Conservation (phyloP, 1,140 invertebrate genomes). For the Lepidurus apus region DNA sequence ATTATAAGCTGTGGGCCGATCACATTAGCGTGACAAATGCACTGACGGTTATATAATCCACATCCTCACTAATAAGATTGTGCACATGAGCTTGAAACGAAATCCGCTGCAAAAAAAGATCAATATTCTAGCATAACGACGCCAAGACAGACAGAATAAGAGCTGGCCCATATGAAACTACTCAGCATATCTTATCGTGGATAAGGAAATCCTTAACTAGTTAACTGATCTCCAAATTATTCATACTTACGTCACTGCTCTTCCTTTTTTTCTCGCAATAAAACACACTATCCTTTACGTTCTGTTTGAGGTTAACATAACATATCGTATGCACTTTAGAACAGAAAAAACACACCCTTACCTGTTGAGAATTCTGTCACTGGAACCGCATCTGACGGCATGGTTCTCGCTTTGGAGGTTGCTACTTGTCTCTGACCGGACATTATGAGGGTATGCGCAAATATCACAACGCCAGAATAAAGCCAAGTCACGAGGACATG, state of each 20-base stretch:
- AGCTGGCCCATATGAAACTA: not conserved
- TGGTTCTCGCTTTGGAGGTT: not conserved
- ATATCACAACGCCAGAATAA: not conserved
- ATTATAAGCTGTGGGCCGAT: not conserved
- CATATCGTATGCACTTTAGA: no score
- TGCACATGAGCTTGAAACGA: not conserved
- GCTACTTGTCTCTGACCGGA: not conserved
- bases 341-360: not conserved
- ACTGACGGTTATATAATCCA: not conserved
- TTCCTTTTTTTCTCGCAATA: not conserved
- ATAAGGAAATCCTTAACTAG: not conserved
- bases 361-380: not conserved
- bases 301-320: not conserved
- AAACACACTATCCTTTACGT: not conserved
- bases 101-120: slow-evolving; percentile 1
- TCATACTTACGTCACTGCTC: not conserved
- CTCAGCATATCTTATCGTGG: not conserved
- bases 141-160: not conserved
- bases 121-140: not conserved
- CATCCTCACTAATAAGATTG: slow-evolving; percentile 12
- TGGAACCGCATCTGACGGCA: not conserved
- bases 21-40: slow-evolving; percentile 6
- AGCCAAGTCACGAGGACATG: no score
- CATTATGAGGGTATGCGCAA: not conserved
- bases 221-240: not conserved